These are phyloP conservation scores for Clivina fossor DNA, from an alignment of 2,888 invertebrate genomes.

Conservation along the genomic window DNA sequence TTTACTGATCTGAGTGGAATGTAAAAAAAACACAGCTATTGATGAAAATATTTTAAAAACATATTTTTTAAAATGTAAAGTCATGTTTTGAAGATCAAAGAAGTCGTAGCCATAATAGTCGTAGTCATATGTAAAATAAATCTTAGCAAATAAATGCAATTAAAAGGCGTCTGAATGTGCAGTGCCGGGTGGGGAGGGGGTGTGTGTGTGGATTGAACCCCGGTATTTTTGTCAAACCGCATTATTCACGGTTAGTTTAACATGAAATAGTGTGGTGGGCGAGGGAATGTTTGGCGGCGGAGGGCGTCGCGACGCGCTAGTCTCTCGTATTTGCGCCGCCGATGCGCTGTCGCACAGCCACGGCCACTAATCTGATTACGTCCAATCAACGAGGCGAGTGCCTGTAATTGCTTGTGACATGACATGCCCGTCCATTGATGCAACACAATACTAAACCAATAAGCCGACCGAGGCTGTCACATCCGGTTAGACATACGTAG, in stretches of 20 bases:
- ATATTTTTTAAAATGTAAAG: too few relatives aligned
- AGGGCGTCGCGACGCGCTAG: conserved; percentile 18
- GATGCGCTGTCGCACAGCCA: conserved; percentile 48
- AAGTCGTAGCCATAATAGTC: too few relatives aligned
- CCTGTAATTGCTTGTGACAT: conserved; percentile 52
- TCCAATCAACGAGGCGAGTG: conserved; percentile 52
- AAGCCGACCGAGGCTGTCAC: conserved; percentile 47
- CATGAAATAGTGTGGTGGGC: conserved; percentile 27
- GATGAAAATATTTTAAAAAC: too few relatives aligned
- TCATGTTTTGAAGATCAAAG: too few relatives aligned
- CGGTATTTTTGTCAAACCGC: conserved; percentile 32
- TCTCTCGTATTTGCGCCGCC: conserved; percentile 20
- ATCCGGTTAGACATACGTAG: conserved; percentile 45
- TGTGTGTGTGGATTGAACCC: conserved; percentile 23
- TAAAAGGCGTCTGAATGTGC: conserved; percentile 31
- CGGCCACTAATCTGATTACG: conserved; percentile 52
- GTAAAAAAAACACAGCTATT: too few relatives aligned
- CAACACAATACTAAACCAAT: conserved; percentile 49
- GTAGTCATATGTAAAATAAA: conserved; percentile 28
- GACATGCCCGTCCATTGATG: conserved; percentile 47
- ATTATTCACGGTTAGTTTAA: conserved; percentile 34
- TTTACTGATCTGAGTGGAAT: too few relatives aligned
- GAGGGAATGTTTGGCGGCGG: conserved; percentile 7
- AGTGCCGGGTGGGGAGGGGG: too few relatives aligned
- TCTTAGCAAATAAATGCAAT: conserved; percentile 29